Evolutionary conservation across 2,888 invertebrate species (phyloP), one percentile per base, ranked within the genome.

Genomic region (Lucinisca nassula): DNA sequence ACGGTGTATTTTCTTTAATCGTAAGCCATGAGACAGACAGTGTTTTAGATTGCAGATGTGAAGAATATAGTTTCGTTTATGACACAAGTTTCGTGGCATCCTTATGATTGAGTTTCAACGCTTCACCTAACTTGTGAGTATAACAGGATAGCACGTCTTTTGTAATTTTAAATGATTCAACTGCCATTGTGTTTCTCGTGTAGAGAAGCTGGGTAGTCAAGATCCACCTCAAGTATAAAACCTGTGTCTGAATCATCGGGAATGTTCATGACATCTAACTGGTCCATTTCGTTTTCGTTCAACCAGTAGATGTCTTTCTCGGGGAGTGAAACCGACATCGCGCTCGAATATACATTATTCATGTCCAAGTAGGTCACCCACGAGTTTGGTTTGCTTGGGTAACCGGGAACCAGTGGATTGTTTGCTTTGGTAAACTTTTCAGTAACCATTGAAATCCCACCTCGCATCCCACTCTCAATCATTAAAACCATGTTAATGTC

Each of bases 341-440:
- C 74, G 91, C 49, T 30, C 6, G 80, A 61, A 79, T 84, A 79
- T 0, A 80, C 70, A 17, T 84, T 84, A 49, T 84, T 80, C 10
- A 75, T 74, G 40, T 84, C 80, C 3, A 61, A 61, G n/a, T 75
- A 84, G 1, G 35, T 40, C 0, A 58, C 40, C 55, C 58, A 35
- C 3, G 0, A 0, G 12, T 37, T 30, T 0, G 37, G 55, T 45
- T 82, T 45, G 30, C 24, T 24, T 21, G 76, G 12, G 51, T 82
- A 76, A 79, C 79, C 73, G 4, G 73, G 35, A 12, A 45, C 45
- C 73, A 87, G 87, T 82, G 87, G 87, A 84, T 95, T 94, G 72
- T 95, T 94, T 14, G 92, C 94, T 87, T 93, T 94, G 38, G 92
- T 76, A 76, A 93, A 91, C 85, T 93, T 90, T 83, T 93, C 87